Conservation (phyloP, 2,797 vertebrate species). For the Crocodylus rhombifer region DNA sequence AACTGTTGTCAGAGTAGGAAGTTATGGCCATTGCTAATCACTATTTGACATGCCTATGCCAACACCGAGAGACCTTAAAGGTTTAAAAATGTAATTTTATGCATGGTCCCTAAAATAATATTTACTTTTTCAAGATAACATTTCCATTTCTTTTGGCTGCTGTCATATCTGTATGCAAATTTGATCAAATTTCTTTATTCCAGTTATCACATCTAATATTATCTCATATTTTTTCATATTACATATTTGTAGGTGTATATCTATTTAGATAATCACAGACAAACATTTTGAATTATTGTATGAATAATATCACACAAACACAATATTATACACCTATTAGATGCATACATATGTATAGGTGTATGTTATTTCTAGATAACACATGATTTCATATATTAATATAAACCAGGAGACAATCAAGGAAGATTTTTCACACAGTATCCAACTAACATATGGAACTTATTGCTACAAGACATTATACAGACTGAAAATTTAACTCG, state of each 20-base stretch:
- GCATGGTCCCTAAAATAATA: background rate
- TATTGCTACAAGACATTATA: too few species aligned
- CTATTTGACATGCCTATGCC: background rate
- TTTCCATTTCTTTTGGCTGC: background rate
- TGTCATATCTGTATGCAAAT: fast-evolving
- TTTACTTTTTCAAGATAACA: background rate
- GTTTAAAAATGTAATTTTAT: background rate
- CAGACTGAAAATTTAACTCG: too few species aligned
- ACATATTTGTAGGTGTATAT: background rate
- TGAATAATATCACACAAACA: background rate
- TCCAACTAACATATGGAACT: too few species aligned
- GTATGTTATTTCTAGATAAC: background rate
- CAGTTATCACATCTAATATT: background rate
- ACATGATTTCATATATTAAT: background rate
- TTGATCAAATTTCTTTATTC: background rate
- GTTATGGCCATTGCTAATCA: constrained; percentile 24
- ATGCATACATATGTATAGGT: background rate
- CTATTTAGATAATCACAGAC: background rate
- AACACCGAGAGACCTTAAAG: background rate
- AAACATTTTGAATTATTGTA: background rate
- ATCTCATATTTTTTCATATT: background rate
- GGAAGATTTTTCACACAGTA: too few species aligned
- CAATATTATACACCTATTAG: too few species aligned
- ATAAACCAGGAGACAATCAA: too few species aligned
- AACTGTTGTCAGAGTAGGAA: constrained; percentile 34